phyloP scores from a whole-genome alignment of 1,140 invertebrate species.

The Hycleus cichorii region DNA sequence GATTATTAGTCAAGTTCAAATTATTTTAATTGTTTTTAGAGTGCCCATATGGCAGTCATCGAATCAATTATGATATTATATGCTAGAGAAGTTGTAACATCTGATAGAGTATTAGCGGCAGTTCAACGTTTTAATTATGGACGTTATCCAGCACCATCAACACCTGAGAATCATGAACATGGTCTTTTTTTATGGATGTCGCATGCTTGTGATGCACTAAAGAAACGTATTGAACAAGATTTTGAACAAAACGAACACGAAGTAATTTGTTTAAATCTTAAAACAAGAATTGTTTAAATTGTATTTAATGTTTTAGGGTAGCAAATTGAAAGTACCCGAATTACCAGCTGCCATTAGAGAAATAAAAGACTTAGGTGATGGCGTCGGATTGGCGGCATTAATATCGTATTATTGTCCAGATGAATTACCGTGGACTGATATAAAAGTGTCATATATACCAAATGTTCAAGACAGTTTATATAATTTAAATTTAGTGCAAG shows the following conservation, averaged over 20 bases:
- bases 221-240: constrained; percentile 51
- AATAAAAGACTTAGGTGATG: constrained; percentile 80
- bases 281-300: background rate
- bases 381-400: constrained; percentile 80
- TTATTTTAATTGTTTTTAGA: constrained; percentile 51
- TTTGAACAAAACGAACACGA: constrained; percentile 28
- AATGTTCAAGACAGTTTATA: constrained; percentile 83
- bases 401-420: constrained; percentile 92
- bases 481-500: constrained; percentile 83
- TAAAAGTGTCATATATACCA: constrained; percentile 40
- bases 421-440: constrained; percentile 62
- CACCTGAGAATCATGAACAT: constrained; percentile 72
- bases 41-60: constrained; percentile 92
- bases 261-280: background rate
- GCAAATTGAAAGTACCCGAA: constrained; percentile 43
- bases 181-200: constrained; percentile 88
- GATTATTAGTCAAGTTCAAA: background rate
- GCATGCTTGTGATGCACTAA: constrained; percentile 72
- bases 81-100: constrained; percentile 85
- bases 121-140: constrained; percentile 61
- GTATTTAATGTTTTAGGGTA: constrained; percentile 29
- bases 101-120: constrained; percentile 79
- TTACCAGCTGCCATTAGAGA: constrained; percentile 45
- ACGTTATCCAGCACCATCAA: constrained; percentile 43
- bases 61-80: constrained; percentile 95